Evolutionary conservation across 1,140 invertebrate species (phyloP).

Genomic region (Acyrthosiphon pisum): DNA sequence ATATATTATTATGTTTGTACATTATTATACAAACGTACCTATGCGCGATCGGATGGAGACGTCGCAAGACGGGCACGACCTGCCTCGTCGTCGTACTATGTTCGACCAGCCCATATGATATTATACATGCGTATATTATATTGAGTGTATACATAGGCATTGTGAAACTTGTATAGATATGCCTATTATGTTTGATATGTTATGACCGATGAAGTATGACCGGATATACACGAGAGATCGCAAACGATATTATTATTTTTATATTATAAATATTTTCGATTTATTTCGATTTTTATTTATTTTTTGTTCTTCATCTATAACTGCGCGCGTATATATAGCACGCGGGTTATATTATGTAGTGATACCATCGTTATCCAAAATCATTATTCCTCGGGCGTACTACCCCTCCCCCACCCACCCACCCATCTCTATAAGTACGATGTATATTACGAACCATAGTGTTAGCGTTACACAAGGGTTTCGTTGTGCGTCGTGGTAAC

Average conservation of each 20-base stretch:
- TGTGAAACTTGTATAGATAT: background rate
- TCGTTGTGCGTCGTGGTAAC: too few relatives aligned
- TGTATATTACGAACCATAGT: background rate
- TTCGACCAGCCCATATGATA: background rate
- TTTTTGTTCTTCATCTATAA: background rate
- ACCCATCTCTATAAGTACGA: background rate
- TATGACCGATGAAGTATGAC: background rate
- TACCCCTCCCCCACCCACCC: too few relatives aligned
- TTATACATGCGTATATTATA: too few relatives aligned
- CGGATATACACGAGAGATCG: background rate
- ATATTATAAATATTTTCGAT: background rate
- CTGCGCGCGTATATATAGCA: background rate
- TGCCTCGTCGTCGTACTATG: background rate
- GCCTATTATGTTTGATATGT: background rate
- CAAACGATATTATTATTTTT: background rate
- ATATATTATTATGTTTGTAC: background rate
- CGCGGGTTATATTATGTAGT: background rate
- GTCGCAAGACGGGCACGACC: slow-evolving; percentile 29
- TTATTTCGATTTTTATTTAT: background rate
- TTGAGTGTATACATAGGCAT: background rate
- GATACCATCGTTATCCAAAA: background rate
- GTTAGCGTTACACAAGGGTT: too few relatives aligned
- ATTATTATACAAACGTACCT: background rate
- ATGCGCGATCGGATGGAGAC: slow-evolving; percentile 36
- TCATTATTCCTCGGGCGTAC: background rate